Evolutionary conservation across 2,797 vertebrate genomes (phyloP).

Genomic region (Eutrigla gurnardus): DNA sequence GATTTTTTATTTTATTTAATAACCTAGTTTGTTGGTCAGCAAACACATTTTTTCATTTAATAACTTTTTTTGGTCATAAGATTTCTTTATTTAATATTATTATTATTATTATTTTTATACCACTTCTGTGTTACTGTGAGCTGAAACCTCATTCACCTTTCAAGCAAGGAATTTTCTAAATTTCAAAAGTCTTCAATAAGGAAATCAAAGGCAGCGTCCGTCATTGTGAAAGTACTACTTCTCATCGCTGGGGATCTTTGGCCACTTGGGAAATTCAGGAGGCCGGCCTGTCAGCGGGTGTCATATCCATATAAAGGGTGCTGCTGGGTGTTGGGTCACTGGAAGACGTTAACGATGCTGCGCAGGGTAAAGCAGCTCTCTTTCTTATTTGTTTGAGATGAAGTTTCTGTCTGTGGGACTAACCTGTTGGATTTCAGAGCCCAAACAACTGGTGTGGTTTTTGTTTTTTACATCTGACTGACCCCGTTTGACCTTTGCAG

Average conservation of each 20-base stretch:
- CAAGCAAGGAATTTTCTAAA: not conserved
- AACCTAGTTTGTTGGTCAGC: too few relatives aligned
- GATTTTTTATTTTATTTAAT: too few relatives aligned
- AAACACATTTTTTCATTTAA: too few relatives aligned
- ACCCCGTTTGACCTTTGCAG: constrained; percentile 70
- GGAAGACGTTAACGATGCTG: constrained; percentile 68
- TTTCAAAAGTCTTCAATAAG: too few relatives aligned
- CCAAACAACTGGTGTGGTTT: too few relatives aligned
- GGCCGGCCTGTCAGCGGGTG: not conserved
- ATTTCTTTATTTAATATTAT: not conserved
- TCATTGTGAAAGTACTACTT: constrained; percentile 77
- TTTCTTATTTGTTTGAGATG: not conserved
- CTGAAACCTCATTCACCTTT: not conserved
- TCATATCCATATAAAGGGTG: constrained; percentile 40
- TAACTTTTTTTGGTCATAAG: too few relatives aligned
- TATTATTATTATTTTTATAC: not conserved
- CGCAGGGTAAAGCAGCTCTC: constrained; percentile 71
- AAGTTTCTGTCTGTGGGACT: not conserved
- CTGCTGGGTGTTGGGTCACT: constrained; percentile 2
- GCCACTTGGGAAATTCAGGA: constrained; percentile 68
- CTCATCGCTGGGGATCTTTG: constrained; percentile 26
- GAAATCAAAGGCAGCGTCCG: not conserved
- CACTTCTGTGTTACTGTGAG: not conserved
- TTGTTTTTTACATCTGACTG: constrained; percentile 14
- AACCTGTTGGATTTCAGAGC: too few relatives aligned